phyloP scores from a whole-genome alignment of 2,797 vertebrate genomes.

The Chromobotia macracanthus region DNA sequence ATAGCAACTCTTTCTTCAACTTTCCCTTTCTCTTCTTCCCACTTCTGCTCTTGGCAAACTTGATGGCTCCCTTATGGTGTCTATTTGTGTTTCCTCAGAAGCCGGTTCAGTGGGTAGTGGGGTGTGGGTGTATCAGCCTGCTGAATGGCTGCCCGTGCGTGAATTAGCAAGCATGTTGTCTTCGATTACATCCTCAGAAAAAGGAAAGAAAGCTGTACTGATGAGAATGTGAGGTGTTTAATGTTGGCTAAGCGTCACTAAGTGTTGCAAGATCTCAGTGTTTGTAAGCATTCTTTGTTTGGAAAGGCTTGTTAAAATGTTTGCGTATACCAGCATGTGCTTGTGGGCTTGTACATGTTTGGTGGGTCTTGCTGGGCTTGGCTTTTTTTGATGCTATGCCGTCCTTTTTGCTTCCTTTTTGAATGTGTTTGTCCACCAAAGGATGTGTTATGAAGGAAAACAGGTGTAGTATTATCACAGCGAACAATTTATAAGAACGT shows the following conservation, averaged over 20 bases:
- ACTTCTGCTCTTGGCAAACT: constrained; percentile 41
- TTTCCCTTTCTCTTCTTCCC: constrained; percentile 32
- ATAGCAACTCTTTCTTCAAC: constrained; percentile 50
- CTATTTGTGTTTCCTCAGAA: constrained; percentile 31
- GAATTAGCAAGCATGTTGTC: constrained; percentile 45
- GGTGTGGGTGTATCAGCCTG: constrained; percentile 40
- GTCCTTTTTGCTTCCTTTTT: background rate
- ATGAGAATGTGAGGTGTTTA: too few species aligned
- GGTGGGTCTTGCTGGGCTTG: background rate
- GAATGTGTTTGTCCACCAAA: background rate
- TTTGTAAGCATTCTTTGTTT: constrained; percentile 42
- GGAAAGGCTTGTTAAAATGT: constrained; percentile 32
- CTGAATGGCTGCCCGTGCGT: constrained; percentile 43
- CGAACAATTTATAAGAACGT: too few species aligned
- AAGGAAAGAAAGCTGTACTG: constrained; percentile 43
- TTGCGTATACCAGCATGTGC: background rate
- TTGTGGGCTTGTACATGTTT: background rate
- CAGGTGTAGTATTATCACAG: too few species aligned
- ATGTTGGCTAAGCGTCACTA: constrained; percentile 51
- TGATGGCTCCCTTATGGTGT: constrained; percentile 54
- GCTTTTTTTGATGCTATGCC: background rate
- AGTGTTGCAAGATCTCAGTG: constrained; percentile 58
- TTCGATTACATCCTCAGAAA: constrained; percentile 40
- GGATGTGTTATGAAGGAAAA: background rate
- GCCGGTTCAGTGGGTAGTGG: constrained; percentile 29